Evolutionary conservation across 2,797 vertebrate genomes (phyloP), one percentile per base, ranked within the genome.

Genomic region (Paguma larvata): DNA sequence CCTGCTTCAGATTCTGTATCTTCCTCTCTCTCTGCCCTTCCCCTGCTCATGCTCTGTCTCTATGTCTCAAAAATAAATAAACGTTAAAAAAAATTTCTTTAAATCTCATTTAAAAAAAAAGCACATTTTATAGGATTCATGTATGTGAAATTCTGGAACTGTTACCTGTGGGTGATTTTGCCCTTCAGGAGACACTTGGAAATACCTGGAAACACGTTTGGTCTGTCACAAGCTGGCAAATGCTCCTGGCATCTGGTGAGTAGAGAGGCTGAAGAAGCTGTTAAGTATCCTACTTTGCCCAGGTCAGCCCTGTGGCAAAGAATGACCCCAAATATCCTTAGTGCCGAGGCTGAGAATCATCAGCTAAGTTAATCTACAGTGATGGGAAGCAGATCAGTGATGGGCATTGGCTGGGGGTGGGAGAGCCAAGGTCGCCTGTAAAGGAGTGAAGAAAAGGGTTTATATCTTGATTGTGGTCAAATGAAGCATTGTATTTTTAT

Each of bases 121-220:
- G n/a, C n/a, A n/a, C n/a, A 59, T 59, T 10, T 4, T 4, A 1
- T 41, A 14, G 82, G 83, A 82, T 65, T 84, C 85, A 65, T 48
- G 68, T 38, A 46, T 15, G 32, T 65, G 75, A 80, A 92, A 80
- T 62, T 72, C 89, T 95, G 38, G 11, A 89, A 41, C 91, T 85
- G 84, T 86, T 80, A 34, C 6, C 63, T 32, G 0, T 2, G 30
- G 70, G 75, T 59, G 56, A 48, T 32, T 88, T 84, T 80, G 46
- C 27, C 25, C 46, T 38, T 46, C 48, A 6, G 5, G 70, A 73
- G 46, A 62, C 48, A 63, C 72, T 84, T 87, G 80, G 84, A 94
- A 92, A 77, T 56, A 86, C 44, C 91, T 79, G 83, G 84, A 78
- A 89, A 91, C 18, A 19, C 75, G 82, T 90, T 82, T 1, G 21